A percentile compares a stretch with the other conserved stretches of the same genome.
Evolutionary conservation across 2,113 vertebrate genomes (phyloP).

Genomic region (Crypturellus undulatus): DNA sequence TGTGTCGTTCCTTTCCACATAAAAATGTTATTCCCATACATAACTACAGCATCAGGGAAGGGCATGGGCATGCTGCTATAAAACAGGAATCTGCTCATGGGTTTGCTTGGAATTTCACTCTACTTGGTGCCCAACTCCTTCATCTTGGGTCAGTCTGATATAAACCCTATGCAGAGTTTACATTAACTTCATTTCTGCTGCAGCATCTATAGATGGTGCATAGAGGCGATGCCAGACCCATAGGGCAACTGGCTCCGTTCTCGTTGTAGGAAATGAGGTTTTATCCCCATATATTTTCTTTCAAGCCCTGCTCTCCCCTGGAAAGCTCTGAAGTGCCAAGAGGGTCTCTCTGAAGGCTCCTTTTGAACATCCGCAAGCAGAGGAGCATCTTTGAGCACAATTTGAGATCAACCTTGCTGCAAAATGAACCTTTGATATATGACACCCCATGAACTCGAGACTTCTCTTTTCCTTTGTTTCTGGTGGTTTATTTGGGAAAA

Average conservation of each 20-base stretch:
- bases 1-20: not conserved
- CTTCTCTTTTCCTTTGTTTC: not conserved
- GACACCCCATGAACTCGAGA: not conserved
- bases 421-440: not conserved
- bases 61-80: not conserved
- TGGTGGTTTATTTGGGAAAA: conserved; percentile 3
- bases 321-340: not conserved
- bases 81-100: not conserved
- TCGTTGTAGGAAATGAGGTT: not conserved
- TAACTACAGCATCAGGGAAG: not conserved
- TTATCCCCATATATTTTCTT: not conserved
- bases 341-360: not conserved
- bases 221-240: too few species aligned
- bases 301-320: not conserved
- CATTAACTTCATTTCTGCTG: not conserved
- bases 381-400: not conserved
- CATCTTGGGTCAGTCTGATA: not conserved
- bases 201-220: too few species aligned
- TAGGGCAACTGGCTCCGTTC: not conserved
- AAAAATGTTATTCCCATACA: not conserved
- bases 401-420: not conserved
- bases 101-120: not conserved
- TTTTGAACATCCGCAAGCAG: not conserved
- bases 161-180: not conserved
- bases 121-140: not conserved